Evolutionary conservation across 2,113 vertebrate genomes (phyloP), one percentile per base, ranked within the genome.

Genomic region (Anseranas semipalmata): DNA sequence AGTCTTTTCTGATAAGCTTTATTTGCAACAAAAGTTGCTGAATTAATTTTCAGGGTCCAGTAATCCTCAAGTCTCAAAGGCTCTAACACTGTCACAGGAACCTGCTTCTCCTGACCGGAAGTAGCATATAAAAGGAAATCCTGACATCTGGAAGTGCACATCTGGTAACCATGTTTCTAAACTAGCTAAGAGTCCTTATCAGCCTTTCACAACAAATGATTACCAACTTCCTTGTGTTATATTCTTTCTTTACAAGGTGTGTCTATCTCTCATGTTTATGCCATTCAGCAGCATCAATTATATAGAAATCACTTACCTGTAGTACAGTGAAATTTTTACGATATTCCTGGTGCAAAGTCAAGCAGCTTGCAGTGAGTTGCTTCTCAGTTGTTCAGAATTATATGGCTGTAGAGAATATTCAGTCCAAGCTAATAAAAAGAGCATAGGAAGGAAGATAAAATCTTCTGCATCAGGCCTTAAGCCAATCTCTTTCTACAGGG

Each of bases 71-170:
- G 74, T 85, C 91, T 87, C 78, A 60, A 76, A 87, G 70, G 85
- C 53, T 89, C 30, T 39, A 28, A 72, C 43, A 45, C 30, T 33
- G 21, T 63, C 72, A 77, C 1, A 16, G 80, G 89, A 94, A 93
- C 50, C 0, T 0, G 3, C 52, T 84, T 76, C 76, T 85, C 77
- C 87, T 95, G 84, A 94, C 66, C 33, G 20, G 93, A 97, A 96
- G 71, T 25, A 92, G 60, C 48, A 74, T 65, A 48, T 75, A 86
- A 96, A 86, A 94, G 95, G 95, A 97, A 97, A 97, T 97, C 72
- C 91, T 95, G 72, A 97, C 95, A 94, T 97, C 96, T 97, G 96
- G 92, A 95, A 92, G 43, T 87, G 76, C 76, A 91, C 97, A 96
- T 97, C 94, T 97, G 96, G 95, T 91, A 96, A 90, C 83, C 89